Conservation (phyloP, 2,113 vertebrate genomes). For the Agelaius phoeniceus region DNA sequence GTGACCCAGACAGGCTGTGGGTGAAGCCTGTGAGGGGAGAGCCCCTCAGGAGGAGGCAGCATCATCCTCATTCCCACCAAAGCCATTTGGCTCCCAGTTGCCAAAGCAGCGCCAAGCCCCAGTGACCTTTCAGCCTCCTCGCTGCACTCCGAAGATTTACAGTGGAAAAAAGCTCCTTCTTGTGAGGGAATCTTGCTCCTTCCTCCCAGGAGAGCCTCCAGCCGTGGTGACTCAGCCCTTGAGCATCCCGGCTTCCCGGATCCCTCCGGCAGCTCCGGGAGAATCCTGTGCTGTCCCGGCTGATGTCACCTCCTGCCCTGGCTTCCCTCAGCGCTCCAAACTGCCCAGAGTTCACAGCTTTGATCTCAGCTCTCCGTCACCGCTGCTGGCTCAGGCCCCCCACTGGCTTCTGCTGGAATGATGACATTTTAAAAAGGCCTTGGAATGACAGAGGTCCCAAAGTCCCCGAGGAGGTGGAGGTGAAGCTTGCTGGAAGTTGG, state of each 20-base stretch:
- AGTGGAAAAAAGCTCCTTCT: constrained; percentile 41
- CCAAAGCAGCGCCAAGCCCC: constrained; percentile 48
- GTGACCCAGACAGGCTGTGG: neutral
- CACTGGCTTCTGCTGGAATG: neutral
- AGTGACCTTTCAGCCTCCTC: constrained; percentile 53
- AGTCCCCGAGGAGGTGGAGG: neutral
- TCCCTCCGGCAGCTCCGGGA: neutral
- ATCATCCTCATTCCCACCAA: constrained; percentile 2
- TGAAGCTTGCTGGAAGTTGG: neutral
- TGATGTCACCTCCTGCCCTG: constrained; percentile 54
- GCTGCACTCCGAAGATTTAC: neutral
- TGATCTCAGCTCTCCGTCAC: neutral
- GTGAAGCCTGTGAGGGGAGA: neutral
- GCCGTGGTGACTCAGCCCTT: neutral
- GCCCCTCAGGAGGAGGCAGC: neutral
- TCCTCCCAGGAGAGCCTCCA: constrained; percentile 19
- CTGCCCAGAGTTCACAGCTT: neutral
- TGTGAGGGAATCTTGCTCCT: constrained; percentile 34
- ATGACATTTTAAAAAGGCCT: neutral
- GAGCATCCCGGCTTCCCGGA: constrained; percentile 38
- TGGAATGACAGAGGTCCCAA: neutral
- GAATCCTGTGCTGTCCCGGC: neutral
- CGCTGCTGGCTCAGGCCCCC: neutral
- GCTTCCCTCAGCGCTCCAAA: neutral
- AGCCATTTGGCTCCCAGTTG: neutral